Evolutionary conservation across 2,113 vertebrate species (phyloP).

Genomic region (Alethe castanea): DNA sequence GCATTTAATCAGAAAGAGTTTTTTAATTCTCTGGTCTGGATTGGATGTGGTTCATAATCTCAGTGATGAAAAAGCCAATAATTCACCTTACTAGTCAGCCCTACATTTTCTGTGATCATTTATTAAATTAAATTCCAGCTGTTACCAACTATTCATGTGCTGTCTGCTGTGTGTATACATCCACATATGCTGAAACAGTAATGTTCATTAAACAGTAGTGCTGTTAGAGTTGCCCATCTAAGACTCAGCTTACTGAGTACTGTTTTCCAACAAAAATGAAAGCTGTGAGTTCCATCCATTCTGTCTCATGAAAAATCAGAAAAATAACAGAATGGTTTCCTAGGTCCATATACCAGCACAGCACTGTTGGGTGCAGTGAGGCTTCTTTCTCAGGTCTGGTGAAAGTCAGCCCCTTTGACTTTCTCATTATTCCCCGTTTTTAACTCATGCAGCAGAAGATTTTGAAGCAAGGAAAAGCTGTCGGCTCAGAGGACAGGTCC

Average conservation of each 20-base stretch:
- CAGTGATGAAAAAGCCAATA: constrained; percentile 38
- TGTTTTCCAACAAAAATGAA: neutral
- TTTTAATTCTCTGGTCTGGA: constrained; percentile 3
- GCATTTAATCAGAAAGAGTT: constrained; percentile 43
- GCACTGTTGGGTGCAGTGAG: neutral
- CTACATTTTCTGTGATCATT: constrained; percentile 20
- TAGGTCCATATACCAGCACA: neutral
- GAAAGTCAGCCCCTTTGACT: neutral
- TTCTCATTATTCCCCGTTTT: neutral
- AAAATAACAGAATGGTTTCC: neutral
- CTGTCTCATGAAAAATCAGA: neutral
- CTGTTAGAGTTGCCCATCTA: neutral
- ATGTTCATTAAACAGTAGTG: neutral
- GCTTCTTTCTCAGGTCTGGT: neutral
- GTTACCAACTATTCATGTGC: neutral
- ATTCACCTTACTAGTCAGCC: constrained; percentile 46
- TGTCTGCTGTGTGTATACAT: neutral
- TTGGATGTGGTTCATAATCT: neutral
- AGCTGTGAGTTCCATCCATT: neutral
- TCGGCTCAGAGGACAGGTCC: neutral
- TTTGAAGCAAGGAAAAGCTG: neutral
- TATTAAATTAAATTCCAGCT: constrained; percentile 64
- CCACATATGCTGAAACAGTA: neutral
- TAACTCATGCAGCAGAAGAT: neutral
- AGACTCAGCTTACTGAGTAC: neutral